Base-by-base conservation (phyloP, 2,797 vertebrate genomes). In the Hemitrygon akajei region DNA sequence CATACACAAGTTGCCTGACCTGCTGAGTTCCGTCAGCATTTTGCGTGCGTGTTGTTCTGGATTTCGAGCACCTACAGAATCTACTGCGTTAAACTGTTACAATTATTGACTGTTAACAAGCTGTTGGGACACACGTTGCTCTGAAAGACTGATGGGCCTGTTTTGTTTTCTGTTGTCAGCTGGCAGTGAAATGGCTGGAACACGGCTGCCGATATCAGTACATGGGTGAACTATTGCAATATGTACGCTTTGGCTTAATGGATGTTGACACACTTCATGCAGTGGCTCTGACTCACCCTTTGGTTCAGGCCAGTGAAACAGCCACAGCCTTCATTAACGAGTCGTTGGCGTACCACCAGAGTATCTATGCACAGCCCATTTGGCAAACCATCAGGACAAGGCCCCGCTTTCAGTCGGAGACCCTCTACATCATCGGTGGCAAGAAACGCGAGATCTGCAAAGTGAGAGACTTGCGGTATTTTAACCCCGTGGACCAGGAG, bases 171-270 rank as follows among this genome's bases (percentile, higher is more conserved):
- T 47, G 86, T 75, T 25, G 58, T 69, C 95, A 99, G 98, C 95
- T 99, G 96, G 97, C 98, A 0, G 98, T 99, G 95, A 96, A 97
- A 95, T 99, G 98, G 98, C 71, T 99, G 95, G 98, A 99, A 93
- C 98, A 98, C 47, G 98, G 98, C 95, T 98, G 98, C 94, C 97
- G 97, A 40, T 98, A 98, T 96, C 98, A 99, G 95, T 97, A 99
- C 96, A 96, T 98, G 47, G 98, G 98, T 87, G 98, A 98, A 86
- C 98, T 99, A 7, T 97, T 99, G 60, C 98, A 99, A 94, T 97
- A 98, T 0, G 97, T 99, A 93, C 98, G 98, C 95, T 99, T 98
- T 1, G 97, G 98, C 95, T 97, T 99, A 92, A 99, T 99, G 98
- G 98, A 99, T 5, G 96, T 97, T 94, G 96, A 98, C 25, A 97